Evolutionary conservation across 2,113 vertebrate species (phyloP), one percentile per base, ranked within the genome.

Genomic region (Calidris pygmaea): DNA sequence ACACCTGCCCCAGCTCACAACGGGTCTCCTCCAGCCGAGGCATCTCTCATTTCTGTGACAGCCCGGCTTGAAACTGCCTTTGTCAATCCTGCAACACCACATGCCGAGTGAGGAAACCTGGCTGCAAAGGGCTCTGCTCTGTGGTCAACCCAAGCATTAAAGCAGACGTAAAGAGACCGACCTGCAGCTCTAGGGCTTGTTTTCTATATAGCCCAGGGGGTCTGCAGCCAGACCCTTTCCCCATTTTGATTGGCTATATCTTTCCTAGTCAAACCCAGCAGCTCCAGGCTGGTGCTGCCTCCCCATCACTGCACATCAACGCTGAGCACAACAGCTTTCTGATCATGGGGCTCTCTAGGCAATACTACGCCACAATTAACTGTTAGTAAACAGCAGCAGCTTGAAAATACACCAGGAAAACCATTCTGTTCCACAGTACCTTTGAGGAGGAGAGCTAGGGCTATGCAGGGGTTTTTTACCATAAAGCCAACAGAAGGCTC

Each of bases 401-500:
- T 43, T 37, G 48, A 50, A 86, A 84, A 84, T 4, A 32, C 86
- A 55, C 37, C 58, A 29, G 77, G 53, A 89, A 91, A 91, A 35
- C 13, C 30, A 27, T 70, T 35, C 66, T 91, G 65, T 48, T 80
- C 74, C 63, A 1, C n/a, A 9, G 66, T 0, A 53, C 1, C 0
- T 58, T 50, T 58, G 27, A 89, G 53, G 39, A 68, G 34, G 65
- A 83, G 60, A 89, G 67, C 67, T 12, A n/a, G 75, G 85, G 62
- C 58, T 72, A 7, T 7, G 53, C 70, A 68, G 68, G 37, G n/a
- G 4, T 52, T 52, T 58, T 43, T 62, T 39, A 32, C 39, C 14
- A 27, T 62, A 34, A 76, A 95, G 77, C 72, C 90, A 96, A 29
- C 87, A 95, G 95, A 97, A 96, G 89, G 89, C 88, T 95, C 82